Percentiles rank a stretch among this genome's conserved stretches.
Conservation (phyloP, 2,888 invertebrate species). For the Philaethria dido region DNA sequence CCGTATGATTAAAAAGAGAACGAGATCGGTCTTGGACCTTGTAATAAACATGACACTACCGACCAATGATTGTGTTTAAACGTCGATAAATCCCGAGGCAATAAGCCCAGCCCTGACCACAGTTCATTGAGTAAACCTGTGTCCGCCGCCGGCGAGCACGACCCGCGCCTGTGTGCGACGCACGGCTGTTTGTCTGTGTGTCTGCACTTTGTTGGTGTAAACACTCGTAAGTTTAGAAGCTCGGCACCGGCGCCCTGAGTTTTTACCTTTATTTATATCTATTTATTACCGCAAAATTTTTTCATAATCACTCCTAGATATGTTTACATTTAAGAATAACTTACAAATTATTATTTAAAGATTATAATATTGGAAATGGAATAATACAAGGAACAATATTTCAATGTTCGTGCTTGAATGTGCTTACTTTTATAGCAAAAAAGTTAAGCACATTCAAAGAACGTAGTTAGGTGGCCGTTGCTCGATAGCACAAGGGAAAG, state of each 20-base stretch:
- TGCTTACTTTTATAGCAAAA: slow-evolving; percentile 15
- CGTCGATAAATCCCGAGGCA: slow-evolving; percentile 48
- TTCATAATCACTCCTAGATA: neutral
- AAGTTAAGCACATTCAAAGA: slow-evolving; percentile 47
- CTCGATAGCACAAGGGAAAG: slow-evolving; percentile 60
- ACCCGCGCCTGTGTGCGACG: slow-evolving; percentile 32
- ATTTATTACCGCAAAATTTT: slow-evolving; percentile 15
- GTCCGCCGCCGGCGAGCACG: slow-evolving; percentile 50
- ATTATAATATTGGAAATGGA: neutral
- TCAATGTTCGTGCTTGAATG: neutral
- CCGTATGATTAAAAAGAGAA: slow-evolving; percentile 32
- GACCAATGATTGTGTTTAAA: slow-evolving; percentile 42
- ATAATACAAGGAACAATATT: neutral
- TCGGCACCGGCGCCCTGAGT: slow-evolving; percentile 59
- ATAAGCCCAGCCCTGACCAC: slow-evolving; percentile 55
- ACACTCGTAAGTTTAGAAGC: slow-evolving; percentile 63
- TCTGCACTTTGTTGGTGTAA: slow-evolving; percentile 47
- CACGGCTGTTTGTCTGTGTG: slow-evolving; percentile 50
- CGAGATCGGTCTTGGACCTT: slow-evolving; percentile 37
- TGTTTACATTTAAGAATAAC: neutral
- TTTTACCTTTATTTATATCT: slow-evolving; percentile 54
- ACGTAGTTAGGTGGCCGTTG: slow-evolving; percentile 49
- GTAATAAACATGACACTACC: slow-evolving; percentile 43
- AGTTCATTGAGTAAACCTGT: slow-evolving; percentile 77
- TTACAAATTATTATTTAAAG: neutral